A percentile compares a stretch with the other conserved stretches of the same genome.
phyloP scores from a whole-genome alignment of 2,113 vertebrate genomes.

The Nibea coibor region DNA sequence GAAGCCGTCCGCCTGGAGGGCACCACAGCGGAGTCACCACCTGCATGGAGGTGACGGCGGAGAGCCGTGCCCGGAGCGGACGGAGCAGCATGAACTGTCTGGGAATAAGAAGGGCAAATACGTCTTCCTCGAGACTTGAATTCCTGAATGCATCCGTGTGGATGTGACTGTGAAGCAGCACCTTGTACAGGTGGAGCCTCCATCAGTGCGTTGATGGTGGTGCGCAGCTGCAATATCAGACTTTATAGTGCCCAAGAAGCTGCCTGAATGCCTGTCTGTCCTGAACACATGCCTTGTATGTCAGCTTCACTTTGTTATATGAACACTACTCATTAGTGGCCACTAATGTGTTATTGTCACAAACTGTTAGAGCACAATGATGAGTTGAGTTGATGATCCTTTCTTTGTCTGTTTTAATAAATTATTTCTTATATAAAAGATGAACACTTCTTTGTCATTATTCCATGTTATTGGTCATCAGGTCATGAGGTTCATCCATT shows the following conservation, averaged over 20 bases:
- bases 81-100: neutral
- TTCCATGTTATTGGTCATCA: neutral
- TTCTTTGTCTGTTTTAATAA: conserved; percentile 78
- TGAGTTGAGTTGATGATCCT: conserved; percentile 53
- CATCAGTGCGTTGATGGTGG: conserved; percentile 17
- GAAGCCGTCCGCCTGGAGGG: conserved; percentile 17
- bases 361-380: conserved; percentile 48
- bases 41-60: conserved; percentile 8
- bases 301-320: conserved; percentile 55
- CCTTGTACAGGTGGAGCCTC: conserved; percentile 47
- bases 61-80: conserved; percentile 19
- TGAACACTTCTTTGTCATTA: conserved; percentile 39
- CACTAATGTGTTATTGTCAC: conserved; percentile 67
- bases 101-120: conserved; percentile 38
- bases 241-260: conserved; percentile 59
- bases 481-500: neutral
- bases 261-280: conserved; percentile 75
- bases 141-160: conserved; percentile 43
- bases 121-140: conserved; percentile 59
- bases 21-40: conserved; percentile 14
- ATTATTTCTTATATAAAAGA: conserved; percentile 66
- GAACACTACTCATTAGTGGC: conserved; percentile 57
- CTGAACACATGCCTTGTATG: conserved; percentile 74
- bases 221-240: conserved; percentile 54
- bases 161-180: conserved; percentile 61